Conservation (phyloP, 2,888 invertebrate species). For the Drosophila borborema region DNA sequence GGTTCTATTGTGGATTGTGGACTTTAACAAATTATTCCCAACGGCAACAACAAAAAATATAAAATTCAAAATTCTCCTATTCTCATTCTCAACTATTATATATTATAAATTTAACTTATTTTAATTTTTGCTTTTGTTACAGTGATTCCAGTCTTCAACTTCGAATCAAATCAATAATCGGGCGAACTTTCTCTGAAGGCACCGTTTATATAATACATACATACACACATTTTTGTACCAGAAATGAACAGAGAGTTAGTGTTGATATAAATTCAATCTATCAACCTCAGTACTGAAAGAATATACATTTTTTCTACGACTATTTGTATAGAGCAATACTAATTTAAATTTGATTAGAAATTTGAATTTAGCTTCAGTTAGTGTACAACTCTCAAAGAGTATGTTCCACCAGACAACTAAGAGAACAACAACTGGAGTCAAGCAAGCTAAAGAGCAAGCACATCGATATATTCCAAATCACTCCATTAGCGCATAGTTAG, state of each 20-base stretch:
- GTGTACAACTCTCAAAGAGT: conserved; percentile 37
- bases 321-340: conserved; percentile 34
- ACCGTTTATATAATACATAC: conserved; percentile 57
- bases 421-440: conserved; percentile 36
- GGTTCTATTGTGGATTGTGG: conserved; percentile 30
- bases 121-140: conserved; percentile 46
- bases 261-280: conserved; percentile 32
- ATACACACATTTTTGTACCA: conserved; percentile 66
- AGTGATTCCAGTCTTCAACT: conserved; percentile 76
- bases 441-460: conserved; percentile 46
- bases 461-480: conserved; percentile 77
- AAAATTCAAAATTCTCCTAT: neutral
- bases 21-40: conserved; percentile 14
- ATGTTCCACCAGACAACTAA: conserved; percentile 42
- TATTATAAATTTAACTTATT: neutral
- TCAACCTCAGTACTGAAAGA: conserved; percentile 44
- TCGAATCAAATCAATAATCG: conserved; percentile 62
- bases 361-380: conserved; percentile 26
- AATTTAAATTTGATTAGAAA: conserved; percentile 1
- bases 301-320: conserved; percentile 45
- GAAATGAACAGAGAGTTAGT: conserved; percentile 56
- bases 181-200: conserved; percentile 71
- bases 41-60: conserved; percentile 1
- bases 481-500: conserved; percentile 82
- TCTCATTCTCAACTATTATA: conserved; percentile 21